Evolutionary conservation across 2,888 invertebrate genomes (phyloP).

Genomic region (Phlogophora meticulosa): DNA sequence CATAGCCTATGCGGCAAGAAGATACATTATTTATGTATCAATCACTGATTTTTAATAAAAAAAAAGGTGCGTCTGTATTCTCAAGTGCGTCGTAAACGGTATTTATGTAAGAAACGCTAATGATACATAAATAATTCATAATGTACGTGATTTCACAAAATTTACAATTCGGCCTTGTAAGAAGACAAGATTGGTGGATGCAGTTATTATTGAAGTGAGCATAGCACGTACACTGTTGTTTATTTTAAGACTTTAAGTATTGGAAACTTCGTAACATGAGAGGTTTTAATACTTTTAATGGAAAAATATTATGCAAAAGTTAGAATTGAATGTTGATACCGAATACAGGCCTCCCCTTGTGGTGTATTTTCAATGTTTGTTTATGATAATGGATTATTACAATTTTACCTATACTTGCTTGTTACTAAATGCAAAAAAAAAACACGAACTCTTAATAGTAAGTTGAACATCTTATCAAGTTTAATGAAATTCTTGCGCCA

Average conservation of each 20-base stretch:
- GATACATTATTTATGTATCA: constrained; percentile 54
- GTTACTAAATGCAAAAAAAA: constrained; percentile 21
- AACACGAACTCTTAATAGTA: constrained; percentile 6
- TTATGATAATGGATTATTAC: constrained; percentile 8
- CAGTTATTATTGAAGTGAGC: constrained; percentile 13
- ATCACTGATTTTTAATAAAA: constrained; percentile 33
- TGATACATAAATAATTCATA: constrained; percentile 44
- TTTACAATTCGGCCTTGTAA: constrained; percentile 33
- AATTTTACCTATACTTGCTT: constrained; percentile 14
- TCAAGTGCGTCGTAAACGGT: constrained; percentile 14
- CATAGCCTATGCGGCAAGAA: constrained; percentile 25
- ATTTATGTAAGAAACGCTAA: constrained; percentile 37
- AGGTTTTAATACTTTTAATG: background rate
- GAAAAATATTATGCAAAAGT: background rate
- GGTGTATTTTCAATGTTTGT: background rate
- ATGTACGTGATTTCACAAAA: constrained; percentile 48
- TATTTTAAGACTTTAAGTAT: background rate
- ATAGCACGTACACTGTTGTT: background rate
- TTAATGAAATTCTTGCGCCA: constrained; percentile 6
- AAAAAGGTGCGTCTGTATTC: constrained; percentile 37
- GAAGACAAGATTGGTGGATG: constrained; percentile 19
- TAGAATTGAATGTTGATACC: background rate
- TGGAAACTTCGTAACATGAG: background rate
- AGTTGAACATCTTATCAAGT: constrained; percentile 48
- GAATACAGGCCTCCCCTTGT: background rate